phyloP scores from a whole-genome alignment of 2,888 invertebrate species.

The Pristionchus exspectatus region DNA sequence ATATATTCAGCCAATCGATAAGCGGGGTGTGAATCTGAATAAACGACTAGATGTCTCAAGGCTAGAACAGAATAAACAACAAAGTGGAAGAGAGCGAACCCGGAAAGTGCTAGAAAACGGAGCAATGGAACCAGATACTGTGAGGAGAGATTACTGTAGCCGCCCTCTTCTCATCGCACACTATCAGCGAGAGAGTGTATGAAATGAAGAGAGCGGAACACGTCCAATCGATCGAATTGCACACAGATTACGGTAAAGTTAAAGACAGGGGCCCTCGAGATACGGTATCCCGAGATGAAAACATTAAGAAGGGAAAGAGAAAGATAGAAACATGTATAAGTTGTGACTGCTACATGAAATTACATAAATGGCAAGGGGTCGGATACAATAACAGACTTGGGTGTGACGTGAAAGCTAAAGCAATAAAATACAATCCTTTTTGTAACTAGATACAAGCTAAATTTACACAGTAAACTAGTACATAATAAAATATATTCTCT shows the following conservation, averaged over 20 bases:
- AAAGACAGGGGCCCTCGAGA: constrained; percentile 33
- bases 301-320: background rate
- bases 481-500: background rate
- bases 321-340: background rate
- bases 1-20: constrained; percentile 24
- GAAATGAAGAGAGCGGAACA: constrained; percentile 2
- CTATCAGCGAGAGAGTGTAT: background rate
- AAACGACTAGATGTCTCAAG: background rate
- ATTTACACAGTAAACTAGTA: background rate
- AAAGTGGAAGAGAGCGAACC: background rate
- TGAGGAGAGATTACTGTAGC: constrained; percentile 46
- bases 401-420: constrained; percentile 1
- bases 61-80: background rate
- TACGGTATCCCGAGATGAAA: background rate
- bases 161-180: background rate
- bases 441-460: background rate
- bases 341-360: constrained; percentile 2
- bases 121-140: constrained; percentile 45
- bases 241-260: constrained; percentile 30
- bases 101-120: background rate
- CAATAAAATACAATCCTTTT: background rate
- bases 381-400: background rate
- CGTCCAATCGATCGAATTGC: constrained; percentile 44
- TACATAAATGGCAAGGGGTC: constrained; percentile 33
- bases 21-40: constrained; percentile 25